Percentiles rank a stretch among this genome's conserved stretches.
These are phyloP conservation scores for Macrocentrus cingulum DNA, from an alignment of 1,140 invertebrate species.

Conservation along the genomic window DNA sequence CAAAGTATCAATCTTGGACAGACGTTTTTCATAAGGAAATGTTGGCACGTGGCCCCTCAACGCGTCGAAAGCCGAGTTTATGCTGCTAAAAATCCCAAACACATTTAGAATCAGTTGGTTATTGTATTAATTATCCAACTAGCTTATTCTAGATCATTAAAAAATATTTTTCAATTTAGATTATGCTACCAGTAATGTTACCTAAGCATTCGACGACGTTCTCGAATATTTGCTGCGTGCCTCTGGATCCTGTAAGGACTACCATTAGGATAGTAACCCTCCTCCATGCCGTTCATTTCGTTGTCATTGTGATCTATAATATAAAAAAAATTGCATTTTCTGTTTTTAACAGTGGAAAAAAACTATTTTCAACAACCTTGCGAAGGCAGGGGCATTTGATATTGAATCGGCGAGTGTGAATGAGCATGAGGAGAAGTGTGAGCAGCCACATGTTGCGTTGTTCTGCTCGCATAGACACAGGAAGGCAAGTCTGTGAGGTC, in stretches of 20 bases:
- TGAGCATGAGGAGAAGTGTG: conserved; percentile 16
- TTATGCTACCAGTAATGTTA: no score
- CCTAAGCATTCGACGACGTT: conserved; percentile 95
- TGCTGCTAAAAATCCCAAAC: conserved; percentile 78
- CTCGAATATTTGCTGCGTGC: conserved; percentile 89
- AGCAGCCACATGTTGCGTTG: conserved; percentile 47
- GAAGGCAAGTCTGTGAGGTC: conserved; percentile 66
- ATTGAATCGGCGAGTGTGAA: conserved; percentile 53
- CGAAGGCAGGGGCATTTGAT: conserved; percentile 52
- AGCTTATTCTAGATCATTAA: no score
- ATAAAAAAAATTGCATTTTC: neutral
- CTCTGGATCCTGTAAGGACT: conserved; percentile 84
- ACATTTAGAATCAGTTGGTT: conserved; percentile 45
- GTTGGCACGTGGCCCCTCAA: conserved; percentile 93
- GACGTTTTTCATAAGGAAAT: conserved; percentile 77
- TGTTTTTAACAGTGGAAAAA: no score
- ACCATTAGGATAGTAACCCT: conserved; percentile 64
- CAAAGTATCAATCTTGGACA: conserved; percentile 12
- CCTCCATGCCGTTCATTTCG: conserved; percentile 56
- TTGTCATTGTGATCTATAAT: conserved; percentile 50
- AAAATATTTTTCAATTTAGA: no score
- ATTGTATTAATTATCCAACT: conserved; percentile 4
- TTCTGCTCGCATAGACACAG: conserved; percentile 67
- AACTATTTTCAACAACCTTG: no score
- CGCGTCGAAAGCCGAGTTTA: conserved; percentile 98